A percentile compares a stretch with the other conserved stretches of the same genome.
phyloP scores from a whole-genome alignment of 1,140 invertebrate species.

The Ceratosolen solmsi region DNA sequence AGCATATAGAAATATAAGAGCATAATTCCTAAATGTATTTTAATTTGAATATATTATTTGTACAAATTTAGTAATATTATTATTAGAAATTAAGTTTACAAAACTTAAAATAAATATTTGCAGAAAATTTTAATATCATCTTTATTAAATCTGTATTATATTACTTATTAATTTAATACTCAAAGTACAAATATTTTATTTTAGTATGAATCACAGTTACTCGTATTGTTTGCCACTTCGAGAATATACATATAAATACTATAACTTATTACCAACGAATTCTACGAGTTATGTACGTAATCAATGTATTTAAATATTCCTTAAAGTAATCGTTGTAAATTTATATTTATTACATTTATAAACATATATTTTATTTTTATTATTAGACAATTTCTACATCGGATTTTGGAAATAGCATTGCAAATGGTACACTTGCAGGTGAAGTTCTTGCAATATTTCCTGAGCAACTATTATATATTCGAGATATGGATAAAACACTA shows the following conservation, averaged over 20 bases:
- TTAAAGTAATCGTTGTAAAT: slow-evolving; percentile 4
- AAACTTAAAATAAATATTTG: too few relatives aligned
- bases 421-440: slow-evolving; percentile 70
- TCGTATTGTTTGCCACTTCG: slow-evolving; percentile 66
- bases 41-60: too few relatives aligned
- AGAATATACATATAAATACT: slow-evolving; percentile 65
- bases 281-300: slow-evolving; percentile 65
- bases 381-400: slow-evolving; percentile 59
- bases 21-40: too few relatives aligned
- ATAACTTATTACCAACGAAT: slow-evolving; percentile 66
- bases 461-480: slow-evolving; percentile 65
- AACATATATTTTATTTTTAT: slow-evolving; percentile 38
- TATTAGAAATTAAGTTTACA: too few relatives aligned
- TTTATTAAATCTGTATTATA: too few relatives aligned
- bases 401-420: slow-evolving; percentile 69
- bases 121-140: too few relatives aligned
- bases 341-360: too few relatives aligned
- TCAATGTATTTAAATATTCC: slow-evolving; percentile 22
- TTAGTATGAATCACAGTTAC: slow-evolving; percentile 63
- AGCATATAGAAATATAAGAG: too few relatives aligned
- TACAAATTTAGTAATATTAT: too few relatives aligned
- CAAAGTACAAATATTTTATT: too few relatives aligned
- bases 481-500: slow-evolving; percentile 62
- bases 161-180: too few relatives aligned
- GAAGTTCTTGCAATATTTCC: slow-evolving; percentile 69